These are phyloP conservation scores for Lineus longissimus DNA, from an alignment of 1,140 invertebrate genomes.

Conservation along the genomic window DNA sequence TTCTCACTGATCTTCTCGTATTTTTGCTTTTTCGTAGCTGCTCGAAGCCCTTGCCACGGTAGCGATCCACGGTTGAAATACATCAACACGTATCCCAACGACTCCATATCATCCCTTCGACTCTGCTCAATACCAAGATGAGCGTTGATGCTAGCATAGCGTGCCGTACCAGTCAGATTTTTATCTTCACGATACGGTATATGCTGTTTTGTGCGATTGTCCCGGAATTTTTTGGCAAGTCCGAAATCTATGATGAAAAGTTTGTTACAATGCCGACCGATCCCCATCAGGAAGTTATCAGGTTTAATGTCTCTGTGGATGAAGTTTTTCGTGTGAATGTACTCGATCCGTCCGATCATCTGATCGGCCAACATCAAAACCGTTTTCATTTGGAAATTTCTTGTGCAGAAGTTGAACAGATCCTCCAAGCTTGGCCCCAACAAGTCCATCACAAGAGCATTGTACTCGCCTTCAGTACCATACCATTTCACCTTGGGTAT, in stretches of 20 bases:
- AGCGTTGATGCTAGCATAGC: slow-evolving; percentile 88
- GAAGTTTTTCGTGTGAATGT: slow-evolving; percentile 91
- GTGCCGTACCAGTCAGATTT: slow-evolving; percentile 92
- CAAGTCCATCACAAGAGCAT: slow-evolving; percentile 54
- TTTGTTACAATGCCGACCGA: slow-evolving; percentile 91
- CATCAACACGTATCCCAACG: slow-evolving; percentile 93
- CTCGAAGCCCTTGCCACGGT: slow-evolving; percentile 83
- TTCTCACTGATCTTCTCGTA: slow-evolving; percentile 97
- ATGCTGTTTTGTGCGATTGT: slow-evolving; percentile 79
- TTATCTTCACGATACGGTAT: slow-evolving; percentile 94
- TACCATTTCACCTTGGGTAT: slow-evolving; percentile 96
- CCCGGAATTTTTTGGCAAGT: slow-evolving; percentile 91
- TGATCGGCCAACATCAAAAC: slow-evolving; percentile 54
- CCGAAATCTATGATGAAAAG: slow-evolving; percentile 97
- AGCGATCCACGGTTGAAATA: slow-evolving; percentile 88
- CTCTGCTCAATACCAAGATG: slow-evolving; percentile 74
- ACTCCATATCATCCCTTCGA: slow-evolving; percentile 94
- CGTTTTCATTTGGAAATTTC: slow-evolving; percentile 54
- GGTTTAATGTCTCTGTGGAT: slow-evolving; percentile 60
- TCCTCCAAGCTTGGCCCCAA: slow-evolving; percentile 54
- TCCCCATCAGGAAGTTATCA: slow-evolving; percentile 70
- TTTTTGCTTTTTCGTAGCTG: slow-evolving; percentile 86
- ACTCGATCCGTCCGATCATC: slow-evolving; percentile 81
- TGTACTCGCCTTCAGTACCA: slow-evolving; percentile 71
- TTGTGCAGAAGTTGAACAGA: slow-evolving; percentile 53